Evolutionary conservation across 1,140 invertebrate genomes (phyloP), one percentile per base, ranked within the genome.

Genomic region (Latrodectus geometricus): DNA sequence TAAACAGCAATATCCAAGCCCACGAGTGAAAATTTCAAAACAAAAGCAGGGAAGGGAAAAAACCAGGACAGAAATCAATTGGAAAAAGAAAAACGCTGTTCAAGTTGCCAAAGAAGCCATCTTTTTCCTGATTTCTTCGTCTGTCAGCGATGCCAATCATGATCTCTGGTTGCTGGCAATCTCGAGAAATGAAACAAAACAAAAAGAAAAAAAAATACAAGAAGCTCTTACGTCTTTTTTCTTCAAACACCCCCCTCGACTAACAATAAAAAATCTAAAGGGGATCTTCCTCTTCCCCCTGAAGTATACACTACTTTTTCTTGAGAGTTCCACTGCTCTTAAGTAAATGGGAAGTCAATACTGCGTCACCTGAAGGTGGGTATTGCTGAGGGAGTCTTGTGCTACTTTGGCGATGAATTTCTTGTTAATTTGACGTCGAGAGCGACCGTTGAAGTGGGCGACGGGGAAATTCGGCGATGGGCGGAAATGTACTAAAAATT

Each of bases 351-450:
- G 69, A 74, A 73, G 54, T 49, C 80, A 83, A 74, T 83, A 70
- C 52, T 54, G 11, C 49, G 80, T 74, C 17, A 74, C 11, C 14
- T 15, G 35, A 15, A 8, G 35, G 14, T 52, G 50, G 20, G 50
- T 9, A 14, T 23, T 11, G 61, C 23, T 4, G 21, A 17, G 14
- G 49, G 65, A 35, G 50, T 9, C 12, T n/a, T 35, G 49, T 15
- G 12, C 8, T 20, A 15, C 23, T 65, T 12, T 49, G 21, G 72
- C 49, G 80, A 81, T 68, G 70, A 70, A 54, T 81, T 70, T 48
- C 49, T 70, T 74, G 80, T 83, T 83, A 83, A 83, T 83, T 83
- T 83, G 80, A 65, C 70, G n/a, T 83, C 52, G n/a, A n/a, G n/a
- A n/a, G n/a, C n/a, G n/a, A n/a, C n/a, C n/a, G 21, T 61, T 56